phyloP scores from a whole-genome alignment of 2,113 vertebrate species.

The Mohoua ochrocephala region DNA sequence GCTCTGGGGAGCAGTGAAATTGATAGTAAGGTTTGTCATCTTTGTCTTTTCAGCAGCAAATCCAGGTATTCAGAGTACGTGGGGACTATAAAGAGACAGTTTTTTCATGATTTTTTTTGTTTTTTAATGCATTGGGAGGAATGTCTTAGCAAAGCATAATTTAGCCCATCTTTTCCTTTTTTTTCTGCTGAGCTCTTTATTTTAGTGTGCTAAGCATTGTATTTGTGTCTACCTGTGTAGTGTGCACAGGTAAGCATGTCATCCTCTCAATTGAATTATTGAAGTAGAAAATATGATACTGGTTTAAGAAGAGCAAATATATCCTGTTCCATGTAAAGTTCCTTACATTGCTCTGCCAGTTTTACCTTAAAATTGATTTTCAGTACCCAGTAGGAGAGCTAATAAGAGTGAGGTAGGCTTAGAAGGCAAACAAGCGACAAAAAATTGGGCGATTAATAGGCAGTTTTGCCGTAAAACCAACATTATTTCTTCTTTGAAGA shows the following conservation, averaged over 20 bases:
- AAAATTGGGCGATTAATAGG: not conserved
- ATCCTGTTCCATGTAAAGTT: not conserved
- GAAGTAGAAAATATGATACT: not conserved
- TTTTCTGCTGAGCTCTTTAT: not conserved
- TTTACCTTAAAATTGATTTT: not conserved
- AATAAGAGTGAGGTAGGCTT: not conserved
- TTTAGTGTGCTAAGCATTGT: not conserved
- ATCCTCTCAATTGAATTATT: not conserved
- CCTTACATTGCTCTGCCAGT: not conserved
- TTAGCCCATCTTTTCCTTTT: not conserved
- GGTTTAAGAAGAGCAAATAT: not conserved
- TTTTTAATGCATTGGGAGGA: not conserved
- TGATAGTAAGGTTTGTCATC: slow-evolving; percentile 93
- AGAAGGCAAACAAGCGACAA: not conserved
- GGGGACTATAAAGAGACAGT: not conserved
- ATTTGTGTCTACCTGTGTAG: not conserved
- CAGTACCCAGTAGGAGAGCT: not conserved
- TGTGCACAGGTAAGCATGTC: not conserved
- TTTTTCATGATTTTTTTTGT: accelerated
- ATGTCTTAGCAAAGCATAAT: not conserved
- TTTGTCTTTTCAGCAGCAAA: not conserved
- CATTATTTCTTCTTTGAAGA: not conserved
- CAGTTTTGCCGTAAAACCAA: not conserved
- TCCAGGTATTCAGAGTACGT: not conserved
- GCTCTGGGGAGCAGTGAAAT: slow-evolving; percentile 97